Evolutionary conservation across 64 coral and sea anemone species (phyloP).

Genomic region (Pachyseris speciosa): DNA sequence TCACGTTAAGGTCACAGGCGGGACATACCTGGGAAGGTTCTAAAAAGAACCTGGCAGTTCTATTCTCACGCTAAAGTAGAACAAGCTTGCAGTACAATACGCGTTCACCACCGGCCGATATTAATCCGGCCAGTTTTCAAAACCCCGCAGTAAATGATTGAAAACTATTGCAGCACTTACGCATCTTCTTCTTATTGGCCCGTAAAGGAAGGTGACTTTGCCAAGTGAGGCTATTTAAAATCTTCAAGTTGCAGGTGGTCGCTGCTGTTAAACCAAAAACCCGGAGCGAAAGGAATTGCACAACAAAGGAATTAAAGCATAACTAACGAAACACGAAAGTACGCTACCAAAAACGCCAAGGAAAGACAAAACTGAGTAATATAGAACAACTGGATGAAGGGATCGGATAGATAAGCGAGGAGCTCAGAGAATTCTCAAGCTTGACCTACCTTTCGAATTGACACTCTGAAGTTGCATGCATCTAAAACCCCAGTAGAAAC

Average conservation of each 20-base stretch:
- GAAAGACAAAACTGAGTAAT: not conserved
- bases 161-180: not conserved
- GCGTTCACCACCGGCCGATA: not conserved
- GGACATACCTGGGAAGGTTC: too few relatives aligned
- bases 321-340: not conserved
- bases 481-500: constrained; percentile 93
- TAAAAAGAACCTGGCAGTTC: too few relatives aligned
- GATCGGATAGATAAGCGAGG: not conserved
- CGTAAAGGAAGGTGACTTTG: not conserved
- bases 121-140: not conserved
- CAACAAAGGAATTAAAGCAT: constrained; percentile 5
- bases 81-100: too few relatives aligned
- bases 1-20: not conserved
- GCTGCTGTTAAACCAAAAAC: not conserved
- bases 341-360: not conserved
- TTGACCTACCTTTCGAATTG: constrained; percentile 87
- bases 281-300: not conserved
- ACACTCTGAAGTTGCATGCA: constrained; percentile 85
- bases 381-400: not conserved
- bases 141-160: not conserved
- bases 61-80: too few relatives aligned
- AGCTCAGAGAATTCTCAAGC: not conserved
- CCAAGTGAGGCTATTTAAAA: not conserved
- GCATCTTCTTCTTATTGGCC: not conserved
- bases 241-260: not conserved